Percentiles rank a stretch among this genome's conserved stretches.
These are phyloP conservation scores for Cryptophagus acutangulus DNA, from an alignment of 2,888 invertebrate species.

Conservation along the genomic window DNA sequence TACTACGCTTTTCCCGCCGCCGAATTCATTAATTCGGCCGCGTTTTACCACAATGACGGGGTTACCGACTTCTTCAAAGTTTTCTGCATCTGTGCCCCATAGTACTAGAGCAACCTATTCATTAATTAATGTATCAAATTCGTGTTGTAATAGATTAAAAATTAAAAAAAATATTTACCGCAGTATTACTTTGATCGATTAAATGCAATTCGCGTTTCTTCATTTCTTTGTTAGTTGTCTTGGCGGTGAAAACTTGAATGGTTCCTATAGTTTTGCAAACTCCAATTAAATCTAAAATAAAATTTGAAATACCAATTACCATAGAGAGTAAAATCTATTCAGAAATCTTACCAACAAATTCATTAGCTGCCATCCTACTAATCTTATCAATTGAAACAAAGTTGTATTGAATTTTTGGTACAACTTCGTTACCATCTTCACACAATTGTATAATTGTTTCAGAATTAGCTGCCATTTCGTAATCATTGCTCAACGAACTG, in stretches of 20 bases:
- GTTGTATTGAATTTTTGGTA: slow-evolving; percentile 74
- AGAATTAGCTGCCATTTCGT: slow-evolving; percentile 83
- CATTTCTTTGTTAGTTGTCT: slow-evolving; percentile 73
- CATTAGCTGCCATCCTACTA: slow-evolving; percentile 60
- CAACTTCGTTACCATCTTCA: slow-evolving; percentile 51
- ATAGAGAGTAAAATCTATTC: slow-evolving; percentile 6
- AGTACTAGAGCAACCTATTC: slow-evolving; percentile 71
- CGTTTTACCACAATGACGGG: slow-evolving; percentile 86
- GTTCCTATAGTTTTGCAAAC: slow-evolving; percentile 74
- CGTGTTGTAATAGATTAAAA: slow-evolving; percentile 9
- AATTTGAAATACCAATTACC: slow-evolving; percentile 1
- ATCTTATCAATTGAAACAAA: slow-evolving; percentile 73
- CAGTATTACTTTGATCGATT: slow-evolving; percentile 77
- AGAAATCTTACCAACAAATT: slow-evolving; percentile 62
- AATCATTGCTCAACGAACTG: slow-evolving; percentile 81
- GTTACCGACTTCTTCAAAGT: slow-evolving; percentile 69
- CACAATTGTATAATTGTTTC: slow-evolving; percentile 52
- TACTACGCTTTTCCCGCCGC: slow-evolving; percentile 70
- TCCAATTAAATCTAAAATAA: slow-evolving; percentile 76
- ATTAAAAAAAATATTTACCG: slow-evolving; percentile 51
- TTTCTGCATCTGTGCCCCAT: slow-evolving; percentile 87
- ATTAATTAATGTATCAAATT: slow-evolving; percentile 21
- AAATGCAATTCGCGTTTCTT: slow-evolving; percentile 84
- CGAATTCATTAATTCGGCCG: slow-evolving; percentile 80
- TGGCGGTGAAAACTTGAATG: slow-evolving; percentile 65